Conservation (phyloP, 2,113 vertebrate species). For the Piaya cayana region DNA sequence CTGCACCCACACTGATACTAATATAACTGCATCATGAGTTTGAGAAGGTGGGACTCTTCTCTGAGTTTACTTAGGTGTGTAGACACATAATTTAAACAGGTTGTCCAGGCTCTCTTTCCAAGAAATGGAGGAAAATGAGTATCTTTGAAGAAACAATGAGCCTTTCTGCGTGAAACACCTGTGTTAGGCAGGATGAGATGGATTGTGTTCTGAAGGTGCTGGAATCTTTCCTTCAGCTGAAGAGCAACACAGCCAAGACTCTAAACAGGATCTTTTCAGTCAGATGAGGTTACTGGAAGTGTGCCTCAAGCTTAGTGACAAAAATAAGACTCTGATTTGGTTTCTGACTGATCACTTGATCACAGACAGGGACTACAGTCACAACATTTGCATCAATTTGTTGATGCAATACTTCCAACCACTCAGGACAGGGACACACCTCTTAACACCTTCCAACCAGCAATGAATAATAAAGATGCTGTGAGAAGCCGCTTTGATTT, state of each 20-base stretch:
- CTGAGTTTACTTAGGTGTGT: neutral
- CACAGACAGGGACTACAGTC: neutral
- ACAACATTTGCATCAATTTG: neutral
- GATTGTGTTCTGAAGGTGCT: rapidly evolving
- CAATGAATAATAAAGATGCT: neutral
- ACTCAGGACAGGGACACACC: neutral
- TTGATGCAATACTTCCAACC: neutral
- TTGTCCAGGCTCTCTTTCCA: neutral
- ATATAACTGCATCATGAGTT: neutral
- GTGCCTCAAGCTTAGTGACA: neutral
- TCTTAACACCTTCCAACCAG: neutral
- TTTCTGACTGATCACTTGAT: neutral
- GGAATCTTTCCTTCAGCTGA: neutral
- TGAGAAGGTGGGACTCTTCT: neutral
- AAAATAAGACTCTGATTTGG: neutral
- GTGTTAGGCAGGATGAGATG: neutral
- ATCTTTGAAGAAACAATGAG: neutral
- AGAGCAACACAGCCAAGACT: neutral
- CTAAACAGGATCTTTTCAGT: neutral
- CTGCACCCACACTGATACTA: neutral
- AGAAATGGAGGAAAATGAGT: neutral
- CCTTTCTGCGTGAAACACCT: neutral
- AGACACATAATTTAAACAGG: neutral
- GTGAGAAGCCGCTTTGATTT: neutral
- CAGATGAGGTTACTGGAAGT: neutral